These are phyloP conservation scores for Darevskia mixta DNA, from an alignment of 2,797 vertebrate genomes.

Conservation along the genomic window DNA sequence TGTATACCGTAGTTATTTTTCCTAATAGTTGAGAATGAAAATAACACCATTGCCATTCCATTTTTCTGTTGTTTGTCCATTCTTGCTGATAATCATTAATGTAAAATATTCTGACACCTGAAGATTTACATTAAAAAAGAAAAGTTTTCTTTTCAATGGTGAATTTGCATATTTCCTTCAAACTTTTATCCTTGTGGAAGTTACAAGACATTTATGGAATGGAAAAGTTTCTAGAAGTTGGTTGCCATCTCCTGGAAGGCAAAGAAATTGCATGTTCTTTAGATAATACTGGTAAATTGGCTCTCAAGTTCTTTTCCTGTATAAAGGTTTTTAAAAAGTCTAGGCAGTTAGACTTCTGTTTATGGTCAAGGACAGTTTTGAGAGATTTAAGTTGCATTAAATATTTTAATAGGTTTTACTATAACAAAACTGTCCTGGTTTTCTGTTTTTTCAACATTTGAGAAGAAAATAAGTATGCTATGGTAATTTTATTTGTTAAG, in stretches of 20 bases:
- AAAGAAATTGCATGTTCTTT: conserved; percentile 50
- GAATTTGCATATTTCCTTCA: conserved; percentile 36
- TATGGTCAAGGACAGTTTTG: conserved; percentile 2
- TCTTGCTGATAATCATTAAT: conserved; percentile 41
- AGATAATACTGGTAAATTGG: not conserved
- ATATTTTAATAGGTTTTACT: not conserved
- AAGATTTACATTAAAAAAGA: conserved; percentile 34
- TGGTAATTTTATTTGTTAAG: not conserved
- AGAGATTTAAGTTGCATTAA: not conserved
- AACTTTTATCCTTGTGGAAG: conserved; percentile 35
- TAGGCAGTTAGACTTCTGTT: not conserved
- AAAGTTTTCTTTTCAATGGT: conserved; percentile 48
- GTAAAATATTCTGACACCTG: conserved; percentile 42
- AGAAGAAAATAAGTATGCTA: not conserved
- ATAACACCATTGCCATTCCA: conserved; percentile 61
- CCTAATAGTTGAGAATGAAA: not conserved
- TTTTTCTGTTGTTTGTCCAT: conserved; percentile 62
- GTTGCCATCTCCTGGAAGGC: conserved; percentile 67
- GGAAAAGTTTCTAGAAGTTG: conserved; percentile 55
- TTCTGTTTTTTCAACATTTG: not conserved
- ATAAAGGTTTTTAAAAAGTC: fast-evolving
- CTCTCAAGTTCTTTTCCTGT: conserved; percentile 19
- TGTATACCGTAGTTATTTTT: not conserved
- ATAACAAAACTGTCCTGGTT: not conserved
- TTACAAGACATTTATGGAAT: not conserved